phyloP scores from a whole-genome alignment of 2,113 vertebrate genomes.

The Cnemophilus loriae region DNA sequence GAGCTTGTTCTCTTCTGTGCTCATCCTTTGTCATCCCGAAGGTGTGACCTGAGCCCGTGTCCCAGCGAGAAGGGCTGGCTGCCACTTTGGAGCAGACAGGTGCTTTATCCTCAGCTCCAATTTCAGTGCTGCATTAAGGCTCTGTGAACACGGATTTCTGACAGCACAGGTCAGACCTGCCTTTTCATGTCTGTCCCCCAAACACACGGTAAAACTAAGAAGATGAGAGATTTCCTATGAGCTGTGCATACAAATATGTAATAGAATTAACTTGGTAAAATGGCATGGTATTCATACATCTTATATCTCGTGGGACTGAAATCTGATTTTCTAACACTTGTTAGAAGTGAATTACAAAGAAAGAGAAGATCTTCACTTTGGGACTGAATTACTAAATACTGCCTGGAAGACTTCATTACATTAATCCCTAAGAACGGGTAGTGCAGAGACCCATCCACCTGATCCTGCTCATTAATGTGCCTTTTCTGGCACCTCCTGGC shows the following conservation, averaged over 20 bases:
- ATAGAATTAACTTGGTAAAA: slow-evolving; percentile 49
- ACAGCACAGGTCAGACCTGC: slow-evolving; percentile 29
- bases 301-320: slow-evolving; percentile 44
- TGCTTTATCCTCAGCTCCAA: background rate
- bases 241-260: slow-evolving; percentile 11
- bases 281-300: slow-evolving; percentile 24
- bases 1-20: background rate
- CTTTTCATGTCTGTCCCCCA: slow-evolving; percentile 46
- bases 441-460: background rate
- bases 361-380: slow-evolving; percentile 59
- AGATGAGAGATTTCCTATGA: slow-evolving; percentile 19
- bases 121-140: slow-evolving; percentile 32
- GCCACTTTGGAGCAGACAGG: background rate
- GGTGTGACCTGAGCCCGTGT: background rate
- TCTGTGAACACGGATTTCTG: slow-evolving; percentile 7
- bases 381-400: slow-evolving; percentile 33
- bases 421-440: background rate
- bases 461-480: background rate
- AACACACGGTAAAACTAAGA: background rate
- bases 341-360: slow-evolving; percentile 68
- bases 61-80: background rate
- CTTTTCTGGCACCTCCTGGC: background rate
- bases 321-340: slow-evolving; percentile 66
- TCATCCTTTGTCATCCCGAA: background rate
- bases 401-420: background rate